Percentiles rank a stretch among this genome's conserved stretches.
Conservation (phyloP, 1,140 invertebrate genomes). For the Halictus rubicundus region DNA sequence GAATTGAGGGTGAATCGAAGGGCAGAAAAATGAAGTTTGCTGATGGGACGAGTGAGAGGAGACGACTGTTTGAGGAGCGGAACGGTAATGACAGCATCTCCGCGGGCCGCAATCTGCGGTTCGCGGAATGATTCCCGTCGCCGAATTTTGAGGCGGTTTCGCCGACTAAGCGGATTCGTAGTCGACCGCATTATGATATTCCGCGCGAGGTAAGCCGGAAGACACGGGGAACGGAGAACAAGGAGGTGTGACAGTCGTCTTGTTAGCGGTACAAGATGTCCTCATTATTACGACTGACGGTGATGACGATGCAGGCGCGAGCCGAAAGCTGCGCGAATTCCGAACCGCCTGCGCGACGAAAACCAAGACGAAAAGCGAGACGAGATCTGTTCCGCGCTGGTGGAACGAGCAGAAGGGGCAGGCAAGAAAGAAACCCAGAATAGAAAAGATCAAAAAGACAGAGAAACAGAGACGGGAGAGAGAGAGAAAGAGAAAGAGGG, state of each 20-base stretch:
- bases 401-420: background rate
- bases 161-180: constrained; percentile 62
- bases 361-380: background rate
- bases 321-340: constrained; percentile 21
- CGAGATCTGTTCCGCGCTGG: too few species aligned
- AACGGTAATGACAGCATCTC: constrained; percentile 1
- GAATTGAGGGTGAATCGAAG: too few species aligned
- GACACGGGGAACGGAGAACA: constrained; percentile 30
- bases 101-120: background rate
- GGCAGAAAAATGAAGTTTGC: too few species aligned
- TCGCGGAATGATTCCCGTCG: constrained; percentile 23
- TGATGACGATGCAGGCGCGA: constrained; percentile 58
- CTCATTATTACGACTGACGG: constrained; percentile 68
- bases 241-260: constrained; percentile 65
- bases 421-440: constrained; percentile 11
- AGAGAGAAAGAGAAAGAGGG: background rate
- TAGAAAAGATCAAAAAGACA: constrained; percentile 13
- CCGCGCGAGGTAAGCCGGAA: constrained; percentile 13
- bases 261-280: constrained; percentile 69
- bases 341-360: background rate
- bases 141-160: constrained; percentile 16
- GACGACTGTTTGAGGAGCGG: background rate
- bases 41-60: too few species aligned
- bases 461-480: background rate
- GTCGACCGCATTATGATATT: constrained; percentile 60